phyloP scores from a whole-genome alignment of 2,888 invertebrate genomes.

The Ectobius pallidus region DNA sequence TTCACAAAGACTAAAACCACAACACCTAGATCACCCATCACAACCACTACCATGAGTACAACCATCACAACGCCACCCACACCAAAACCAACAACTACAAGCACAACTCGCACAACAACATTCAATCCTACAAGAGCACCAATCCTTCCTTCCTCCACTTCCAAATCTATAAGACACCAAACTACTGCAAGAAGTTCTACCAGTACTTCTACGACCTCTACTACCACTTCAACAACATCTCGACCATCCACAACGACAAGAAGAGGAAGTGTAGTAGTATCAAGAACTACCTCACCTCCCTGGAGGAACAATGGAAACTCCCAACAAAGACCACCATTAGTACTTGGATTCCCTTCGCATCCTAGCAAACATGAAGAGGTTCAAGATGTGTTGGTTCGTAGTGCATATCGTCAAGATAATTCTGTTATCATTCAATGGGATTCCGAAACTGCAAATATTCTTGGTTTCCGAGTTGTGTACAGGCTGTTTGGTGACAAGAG shows the following conservation, averaged over 20 bases:
- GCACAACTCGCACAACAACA: slow-evolving; percentile 52
- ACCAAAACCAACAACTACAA: slow-evolving; percentile 51
- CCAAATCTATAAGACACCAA: slow-evolving; percentile 52
- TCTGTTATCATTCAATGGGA: slow-evolving; percentile 92
- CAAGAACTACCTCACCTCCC: slow-evolving; percentile 48
- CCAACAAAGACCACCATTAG: slow-evolving; percentile 69
- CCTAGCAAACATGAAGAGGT: slow-evolving; percentile 55
- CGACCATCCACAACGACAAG: slow-evolving; percentile 50
- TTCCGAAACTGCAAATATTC: slow-evolving; percentile 82
- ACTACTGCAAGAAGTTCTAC: slow-evolving; percentile 50
- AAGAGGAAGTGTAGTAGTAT: slow-evolving; percentile 44
- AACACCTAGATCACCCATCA: slow-evolving; percentile 40
- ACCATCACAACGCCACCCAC: slow-evolving; percentile 53
- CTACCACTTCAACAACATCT: slow-evolving; percentile 43
- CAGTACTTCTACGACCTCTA: slow-evolving; percentile 46
- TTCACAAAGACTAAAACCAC: not conserved
- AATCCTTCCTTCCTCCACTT: slow-evolving; percentile 50
- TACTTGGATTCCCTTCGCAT: slow-evolving; percentile 58
- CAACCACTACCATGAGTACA: slow-evolving; percentile 48
- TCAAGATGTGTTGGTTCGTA: slow-evolving; percentile 84
- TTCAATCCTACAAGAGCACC: slow-evolving; percentile 47
- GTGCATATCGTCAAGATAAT: slow-evolving; percentile 83
- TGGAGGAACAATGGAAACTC: slow-evolving; percentile 17
- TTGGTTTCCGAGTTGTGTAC: slow-evolving; percentile 90
- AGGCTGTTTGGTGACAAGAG: slow-evolving; percentile 87